Evolutionary conservation across 2,113 vertebrate species (phyloP), one percentile per base, ranked within the genome.

Genomic region (Crotalus horridus): DNA sequence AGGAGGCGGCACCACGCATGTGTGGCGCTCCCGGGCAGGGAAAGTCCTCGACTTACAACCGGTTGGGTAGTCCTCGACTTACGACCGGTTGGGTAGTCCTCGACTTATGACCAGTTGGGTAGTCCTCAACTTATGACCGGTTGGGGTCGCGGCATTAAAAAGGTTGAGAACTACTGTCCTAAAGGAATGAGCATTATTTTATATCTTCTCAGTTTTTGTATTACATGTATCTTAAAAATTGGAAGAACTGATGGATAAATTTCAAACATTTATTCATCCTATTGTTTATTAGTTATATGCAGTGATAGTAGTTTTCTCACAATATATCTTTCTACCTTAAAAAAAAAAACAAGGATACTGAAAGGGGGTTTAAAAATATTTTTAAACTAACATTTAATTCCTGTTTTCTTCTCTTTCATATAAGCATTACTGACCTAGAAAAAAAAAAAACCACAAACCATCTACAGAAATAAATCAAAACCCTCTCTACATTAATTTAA

Each of bases 381-480:
- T 15, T 8, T 20, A 96, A 86, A 5, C 4, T 24, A 24, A 91
- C 23, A 69, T 86, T 91, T 91, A 39, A 51, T 93, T 95, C 94
- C 93, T 56, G 51, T 95, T 96, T 93, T 93, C 94, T 96, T 96
- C 53, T 92, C 26, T 92, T n/a, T n/a, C 93, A 95, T 74, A 96
- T 95, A 89, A 94, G 92, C 94, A 95, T 93, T 92, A 95, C 95
- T 95, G 95, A 96, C 95, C 94, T 95, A 95, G 95, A 94, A 93
- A 95, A 54, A 51, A 10, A 91, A 94, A 58, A 2, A 39, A 39
- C 96, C 53, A 96, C 61, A 64, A 69, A 89, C 88, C 90, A 88
- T 95, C 94, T 96, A 94, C 93, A 85, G 91, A 96, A 97, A 97
- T 96, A 97, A 96, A 96, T 97, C 95, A 96, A 93, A 95, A 94